Base-by-base conservation (phyloP, 64 coral and sea anemone species). In the Pocillopora verrucosa region DNA sequence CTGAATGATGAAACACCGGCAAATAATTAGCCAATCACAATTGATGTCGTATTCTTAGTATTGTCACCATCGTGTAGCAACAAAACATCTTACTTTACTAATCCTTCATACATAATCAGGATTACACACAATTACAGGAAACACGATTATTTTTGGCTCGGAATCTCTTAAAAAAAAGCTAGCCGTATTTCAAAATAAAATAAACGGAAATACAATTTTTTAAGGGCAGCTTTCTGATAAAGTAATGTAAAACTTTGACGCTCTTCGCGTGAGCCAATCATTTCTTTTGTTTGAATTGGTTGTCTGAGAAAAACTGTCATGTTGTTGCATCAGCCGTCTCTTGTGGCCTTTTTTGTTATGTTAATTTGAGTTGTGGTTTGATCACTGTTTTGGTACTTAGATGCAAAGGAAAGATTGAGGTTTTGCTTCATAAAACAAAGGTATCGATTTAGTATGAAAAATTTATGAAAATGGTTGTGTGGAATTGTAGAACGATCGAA, bases 311-410 rank as follows among this genome's bases (percentile, higher is more conserved):
- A 85, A 72, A n/a, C 82, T 13, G 13, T 45, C 36, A n/a, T 30
- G 57, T 26, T 85, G 70, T 85, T 85, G 82, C 82, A 85, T 85
- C 82, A 85, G 82, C 63, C 37, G 61, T 68, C 16, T 51, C 45
- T 20, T 7, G 13, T 72, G 15, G 36, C 36, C 37, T 16, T 85
- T 85, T 84, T 63, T 62, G 65, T 70, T 85, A 85, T 85, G 61
- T 56, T 68, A 85, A 83, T 35, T 36, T 17, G 9, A 11, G 73
- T 14, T 34, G 1, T 22, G 19, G 25, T 70, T 70, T 24, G 25
- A 25, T 70, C 67, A 70, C 25, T 70, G 25, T 30, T 11, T 25
- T n/a, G 25, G 11, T 24, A 10, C 10, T 2, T 11, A 70, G 25
- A 70, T 45, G 9, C 16, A 41, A 56, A 20, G 6, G 6, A 56